Percentiles rank a stretch among this genome's conserved stretches.
These are phyloP conservation scores for Sialis lutaria DNA, from an alignment of 2,888 invertebrate genomes.

Conservation along the genomic window DNA sequence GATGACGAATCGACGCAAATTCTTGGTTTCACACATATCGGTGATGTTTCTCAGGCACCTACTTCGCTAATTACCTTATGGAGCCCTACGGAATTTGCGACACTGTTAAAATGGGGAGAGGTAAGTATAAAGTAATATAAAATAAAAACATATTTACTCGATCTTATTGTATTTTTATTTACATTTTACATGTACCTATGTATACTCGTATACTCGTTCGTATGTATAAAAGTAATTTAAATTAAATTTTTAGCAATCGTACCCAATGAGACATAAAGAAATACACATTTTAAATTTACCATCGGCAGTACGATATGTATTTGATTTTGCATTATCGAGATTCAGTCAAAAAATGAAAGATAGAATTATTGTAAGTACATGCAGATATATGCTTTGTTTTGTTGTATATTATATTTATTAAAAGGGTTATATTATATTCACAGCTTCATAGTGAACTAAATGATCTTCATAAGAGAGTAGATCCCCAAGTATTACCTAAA, in stretches of 20 bases:
- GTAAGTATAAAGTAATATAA: constrained; percentile 21
- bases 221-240: background rate
- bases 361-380: constrained; percentile 41
- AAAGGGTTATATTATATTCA: too few relatives aligned
- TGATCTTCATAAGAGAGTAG: constrained; percentile 39
- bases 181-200: background rate
- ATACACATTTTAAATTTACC: constrained; percentile 56
- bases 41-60: constrained; percentile 42
- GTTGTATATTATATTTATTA: too few relatives aligned
- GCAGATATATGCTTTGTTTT: too few relatives aligned
- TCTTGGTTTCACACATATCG: constrained; percentile 55
- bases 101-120: constrained; percentile 58
- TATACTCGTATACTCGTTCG: background rate
- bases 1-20: constrained; percentile 63
- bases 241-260: constrained; percentile 40
- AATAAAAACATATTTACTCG: background rate
- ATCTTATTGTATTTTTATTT: background rate
- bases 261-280: constrained; percentile 65
- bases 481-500: constrained; percentile 44
- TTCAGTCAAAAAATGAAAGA: constrained; percentile 55
- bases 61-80: constrained; percentile 50
- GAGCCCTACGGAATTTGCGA: constrained; percentile 54
- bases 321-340: constrained; percentile 51
- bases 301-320: constrained; percentile 51
- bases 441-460: constrained; percentile 39